These are phyloP conservation scores for Actinemys pallida DNA, from an alignment of 2,113 vertebrate genomes.

Conservation along the genomic window DNA sequence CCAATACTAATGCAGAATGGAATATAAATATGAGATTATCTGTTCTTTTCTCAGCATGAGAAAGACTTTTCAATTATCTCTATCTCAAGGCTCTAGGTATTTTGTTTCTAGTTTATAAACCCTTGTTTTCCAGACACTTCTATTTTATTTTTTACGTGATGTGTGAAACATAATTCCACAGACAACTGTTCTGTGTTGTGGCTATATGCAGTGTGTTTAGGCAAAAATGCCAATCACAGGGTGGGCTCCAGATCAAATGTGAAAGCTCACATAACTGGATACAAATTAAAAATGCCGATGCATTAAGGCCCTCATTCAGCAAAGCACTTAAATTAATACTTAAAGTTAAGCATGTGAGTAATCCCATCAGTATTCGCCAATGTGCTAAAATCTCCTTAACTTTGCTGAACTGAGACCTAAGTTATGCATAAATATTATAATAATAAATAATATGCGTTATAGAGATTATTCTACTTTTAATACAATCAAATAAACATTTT, in stretches of 20 bases:
- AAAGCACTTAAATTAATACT: constrained; percentile 56
- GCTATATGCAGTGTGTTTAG: constrained; percentile 38
- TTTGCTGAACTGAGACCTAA: neutral
- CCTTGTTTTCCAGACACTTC: constrained; percentile 28
- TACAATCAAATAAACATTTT: neutral
- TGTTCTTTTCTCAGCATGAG: constrained; percentile 34
- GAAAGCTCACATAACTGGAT: constrained; percentile 41
- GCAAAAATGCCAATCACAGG: constrained; percentile 56
- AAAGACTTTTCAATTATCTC: constrained; percentile 58
- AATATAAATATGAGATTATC: neutral
- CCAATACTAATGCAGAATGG: neutral
- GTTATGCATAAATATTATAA: neutral
- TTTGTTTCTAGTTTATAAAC: constrained; percentile 56
- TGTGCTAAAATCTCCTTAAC: constrained; percentile 27
- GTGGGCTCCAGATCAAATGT: constrained; percentile 59
- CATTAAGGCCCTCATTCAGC: constrained; percentile 7
- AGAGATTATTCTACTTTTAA: neutral
- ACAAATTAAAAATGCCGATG: constrained; percentile 28
- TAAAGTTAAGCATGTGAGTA: constrained; percentile 10
- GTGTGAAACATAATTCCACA: constrained; percentile 45
- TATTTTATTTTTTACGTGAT: constrained; percentile 65
- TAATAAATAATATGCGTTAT: neutral
- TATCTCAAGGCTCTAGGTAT: constrained; percentile 51
- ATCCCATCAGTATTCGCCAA: constrained; percentile 50
- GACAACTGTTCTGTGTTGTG: constrained; percentile 60